Evolutionary conservation across 2,113 vertebrate genomes (phyloP).

Genomic region (Benitochromis conjunctus): DNA sequence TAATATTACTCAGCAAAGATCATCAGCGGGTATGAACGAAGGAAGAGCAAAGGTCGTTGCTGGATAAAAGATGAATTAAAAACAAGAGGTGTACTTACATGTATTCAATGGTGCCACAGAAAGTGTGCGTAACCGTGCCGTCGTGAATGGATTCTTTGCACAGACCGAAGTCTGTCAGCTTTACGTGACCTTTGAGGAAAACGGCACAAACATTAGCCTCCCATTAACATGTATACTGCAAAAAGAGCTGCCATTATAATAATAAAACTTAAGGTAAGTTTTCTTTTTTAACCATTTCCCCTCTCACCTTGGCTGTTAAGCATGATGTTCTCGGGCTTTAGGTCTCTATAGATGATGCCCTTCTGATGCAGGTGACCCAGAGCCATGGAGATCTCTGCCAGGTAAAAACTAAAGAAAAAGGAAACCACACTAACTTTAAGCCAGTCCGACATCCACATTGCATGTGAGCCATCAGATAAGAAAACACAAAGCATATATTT

Average conservation of each 20-base stretch:
- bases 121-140: constrained; percentile 98
- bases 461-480: background rate
- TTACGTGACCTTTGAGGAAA: constrained; percentile 86
- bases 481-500: background rate
- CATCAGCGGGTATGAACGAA: background rate
- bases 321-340: constrained; percentile 99
- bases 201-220: background rate
- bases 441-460: background rate
- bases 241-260: background rate
- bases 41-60: background rate
- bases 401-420: constrained; percentile 84
- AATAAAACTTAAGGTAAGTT: too few species aligned
- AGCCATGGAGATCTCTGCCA: constrained; percentile 99
- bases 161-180: constrained; percentile 96
- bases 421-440: background rate
- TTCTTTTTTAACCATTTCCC: background rate
- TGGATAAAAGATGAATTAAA: background rate
- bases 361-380: constrained; percentile 98
- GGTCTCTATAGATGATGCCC: constrained; percentile 98
- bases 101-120: constrained; percentile 99
- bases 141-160: constrained; percentile 99
- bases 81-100: constrained; percentile 79
- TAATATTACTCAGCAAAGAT: background rate
- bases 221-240: background rate
- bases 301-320: constrained; percentile 91